Percentiles rank a stretch among this genome's conserved stretches.
These are phyloP conservation scores for Tromatobia lineatoria DNA, from an alignment of 2,888 invertebrate species.

Conservation along the genomic window DNA sequence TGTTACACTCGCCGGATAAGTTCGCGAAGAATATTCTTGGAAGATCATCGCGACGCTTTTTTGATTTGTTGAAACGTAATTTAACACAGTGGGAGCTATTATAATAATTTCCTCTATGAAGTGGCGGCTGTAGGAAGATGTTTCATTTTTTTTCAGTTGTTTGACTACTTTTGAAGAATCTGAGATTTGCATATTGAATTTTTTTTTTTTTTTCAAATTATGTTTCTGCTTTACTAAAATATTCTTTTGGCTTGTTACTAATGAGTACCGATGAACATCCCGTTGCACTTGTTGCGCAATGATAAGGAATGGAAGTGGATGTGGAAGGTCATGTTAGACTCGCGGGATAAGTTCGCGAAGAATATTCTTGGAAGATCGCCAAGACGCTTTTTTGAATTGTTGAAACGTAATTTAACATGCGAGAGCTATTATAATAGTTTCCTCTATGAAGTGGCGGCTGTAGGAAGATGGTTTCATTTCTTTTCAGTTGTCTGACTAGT, in stretches of 20 bases:
- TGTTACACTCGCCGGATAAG: not conserved
- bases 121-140: not conserved
- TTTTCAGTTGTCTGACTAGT: no score
- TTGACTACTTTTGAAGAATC: no score
- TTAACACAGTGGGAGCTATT: not conserved
- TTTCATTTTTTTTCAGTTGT: no score
- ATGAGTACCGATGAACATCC: no score
- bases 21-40: not conserved
- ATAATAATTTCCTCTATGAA: not conserved
- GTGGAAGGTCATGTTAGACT: not conserved
- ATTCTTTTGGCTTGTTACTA: no score
- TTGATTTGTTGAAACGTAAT: not conserved
- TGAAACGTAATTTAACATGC: not conserved
- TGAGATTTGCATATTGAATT: no score
- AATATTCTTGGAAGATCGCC: not conserved
- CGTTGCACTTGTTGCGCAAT: conserved; percentile 41
- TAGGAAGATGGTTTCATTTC: no score
- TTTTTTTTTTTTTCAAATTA: no score
- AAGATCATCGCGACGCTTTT: not conserved
- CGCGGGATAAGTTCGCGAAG: not conserved
- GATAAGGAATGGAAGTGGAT: not conserved
- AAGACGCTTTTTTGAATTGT: not conserved
- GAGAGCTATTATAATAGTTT: not conserved
- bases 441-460: not conserved
- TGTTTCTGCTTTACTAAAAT: no score